Evolutionary conservation across 1,140 invertebrate genomes (phyloP).

Genomic region (Apis cerana): DNA sequence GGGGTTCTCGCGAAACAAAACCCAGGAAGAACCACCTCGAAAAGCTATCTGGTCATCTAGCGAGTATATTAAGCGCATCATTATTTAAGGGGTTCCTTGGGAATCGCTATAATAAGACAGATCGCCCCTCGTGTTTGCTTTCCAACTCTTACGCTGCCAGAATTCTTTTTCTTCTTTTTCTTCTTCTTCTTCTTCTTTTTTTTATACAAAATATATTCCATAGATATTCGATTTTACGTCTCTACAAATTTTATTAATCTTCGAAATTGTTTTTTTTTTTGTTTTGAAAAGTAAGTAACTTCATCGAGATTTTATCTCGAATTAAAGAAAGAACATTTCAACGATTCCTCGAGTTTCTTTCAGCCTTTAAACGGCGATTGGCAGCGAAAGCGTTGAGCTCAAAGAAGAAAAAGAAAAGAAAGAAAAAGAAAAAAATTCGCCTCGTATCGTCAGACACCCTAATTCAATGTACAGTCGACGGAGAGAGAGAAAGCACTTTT

Average conservation of each 20-base stretch:
- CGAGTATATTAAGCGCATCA: constrained; percentile 58
- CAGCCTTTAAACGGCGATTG: neutral
- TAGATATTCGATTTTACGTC: neutral
- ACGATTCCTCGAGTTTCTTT: no score
- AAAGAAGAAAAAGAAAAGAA: neutral
- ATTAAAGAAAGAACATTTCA: neutral
- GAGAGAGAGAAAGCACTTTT: constrained; percentile 68
- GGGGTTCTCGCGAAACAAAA: constrained; percentile 46
- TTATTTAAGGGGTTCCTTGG: constrained; percentile 7
- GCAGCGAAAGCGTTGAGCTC: neutral
- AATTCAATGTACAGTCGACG: constrained; percentile 66
- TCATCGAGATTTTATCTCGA: neutral
- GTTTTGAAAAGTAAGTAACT: neutral
- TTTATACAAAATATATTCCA: no score
- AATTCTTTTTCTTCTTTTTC: neutral
- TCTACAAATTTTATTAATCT: neutral
- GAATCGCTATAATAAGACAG: constrained; percentile 50
- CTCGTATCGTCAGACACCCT: constrained; percentile 31
- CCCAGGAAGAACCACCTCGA: constrained; percentile 51
- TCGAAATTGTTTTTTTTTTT: neutral
- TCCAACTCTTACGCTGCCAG: constrained; percentile 6
- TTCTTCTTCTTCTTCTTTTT: no score
- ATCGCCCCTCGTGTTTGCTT: constrained; percentile 45
- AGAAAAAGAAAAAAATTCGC: neutral
- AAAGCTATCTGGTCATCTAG: constrained; percentile 41